These are phyloP conservation scores for Ectemnius continuus DNA, from an alignment of 2,888 invertebrate genomes.

Conservation along the genomic window DNA sequence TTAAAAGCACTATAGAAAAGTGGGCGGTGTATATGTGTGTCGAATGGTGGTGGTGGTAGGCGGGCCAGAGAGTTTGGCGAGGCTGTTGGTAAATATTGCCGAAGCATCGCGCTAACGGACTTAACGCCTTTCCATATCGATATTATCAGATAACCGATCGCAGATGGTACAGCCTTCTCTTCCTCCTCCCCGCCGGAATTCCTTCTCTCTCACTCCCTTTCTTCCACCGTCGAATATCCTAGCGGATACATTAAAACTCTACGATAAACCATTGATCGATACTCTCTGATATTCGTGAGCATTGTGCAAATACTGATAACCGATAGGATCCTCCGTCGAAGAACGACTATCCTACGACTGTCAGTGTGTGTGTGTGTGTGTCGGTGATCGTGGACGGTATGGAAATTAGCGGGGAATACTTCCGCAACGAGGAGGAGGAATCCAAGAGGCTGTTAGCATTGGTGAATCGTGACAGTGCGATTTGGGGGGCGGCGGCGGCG, in stretches of 20 bases:
- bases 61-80: too few relatives aligned
- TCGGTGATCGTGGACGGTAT: background rate
- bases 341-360: background rate
- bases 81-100: slow-evolving; percentile 23
- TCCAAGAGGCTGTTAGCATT: too few relatives aligned
- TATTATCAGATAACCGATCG: slow-evolving; percentile 25
- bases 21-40: too few relatives aligned
- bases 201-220: background rate
- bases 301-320: slow-evolving; percentile 1
- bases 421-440: slow-evolving; percentile 20
- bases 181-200: background rate
- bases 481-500: background rate
- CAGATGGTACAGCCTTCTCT: background rate
- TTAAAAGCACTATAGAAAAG: too few relatives aligned
- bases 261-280: slow-evolving; percentile 11
- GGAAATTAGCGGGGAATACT: background rate
- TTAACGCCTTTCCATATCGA: slow-evolving; percentile 8
- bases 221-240: slow-evolving; percentile 2
- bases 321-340: background rate
- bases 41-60: too few relatives aligned
- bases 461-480: slow-evolving; percentile 5
- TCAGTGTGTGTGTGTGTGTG: background rate
- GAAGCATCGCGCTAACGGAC: slow-evolving; percentile 7
- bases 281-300: background rate
- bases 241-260: slow-evolving; percentile 17